Evolutionary conservation across 1,140 invertebrate species (phyloP).

Genomic region (Bemisia tabaci): DNA sequence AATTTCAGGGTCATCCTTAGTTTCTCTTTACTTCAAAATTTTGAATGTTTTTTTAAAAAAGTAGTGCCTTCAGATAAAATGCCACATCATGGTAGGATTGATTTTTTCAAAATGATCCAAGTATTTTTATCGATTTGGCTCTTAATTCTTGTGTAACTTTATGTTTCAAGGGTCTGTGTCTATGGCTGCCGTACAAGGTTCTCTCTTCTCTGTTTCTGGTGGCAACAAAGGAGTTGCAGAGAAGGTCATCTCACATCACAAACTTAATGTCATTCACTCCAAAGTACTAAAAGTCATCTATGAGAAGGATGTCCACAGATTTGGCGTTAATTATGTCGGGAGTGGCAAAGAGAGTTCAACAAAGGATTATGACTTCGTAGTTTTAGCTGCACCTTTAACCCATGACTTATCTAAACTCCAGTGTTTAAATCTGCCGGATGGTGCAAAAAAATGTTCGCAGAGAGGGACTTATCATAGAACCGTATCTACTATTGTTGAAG

Average conservation of each 20-base stretch:
- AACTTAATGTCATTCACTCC: slow-evolving; percentile 31
- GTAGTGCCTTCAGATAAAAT: too few species aligned
- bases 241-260: slow-evolving; percentile 31
- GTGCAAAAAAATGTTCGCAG: slow-evolving; percentile 9
- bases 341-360: background rate
- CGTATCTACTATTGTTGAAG: slow-evolving; percentile 42
- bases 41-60: too few species aligned
- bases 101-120: too few species aligned
- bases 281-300: slow-evolving; percentile 24
- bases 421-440: background rate
- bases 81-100: too few species aligned
- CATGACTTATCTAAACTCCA: slow-evolving; percentile 21
- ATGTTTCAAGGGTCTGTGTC: slow-evolving; percentile 36
- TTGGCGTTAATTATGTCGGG: slow-evolving; percentile 17
- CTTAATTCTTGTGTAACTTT: too few species aligned
- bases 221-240: slow-evolving; percentile 44
- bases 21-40: too few species aligned
- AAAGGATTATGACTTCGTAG: slow-evolving; percentile 40
- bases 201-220: slow-evolving; percentile 44
- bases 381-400: slow-evolving; percentile 42
- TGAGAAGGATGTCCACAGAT: slow-evolving; percentile 11
- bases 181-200: slow-evolving; percentile 37
- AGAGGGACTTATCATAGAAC: slow-evolving; percentile 38
- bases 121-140: too few species aligned
- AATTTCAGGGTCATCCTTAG: too few species aligned